Evolutionary conservation across 2,797 vertebrate genomes (phyloP).

Genomic region (Pangasius krempfi): DNA sequence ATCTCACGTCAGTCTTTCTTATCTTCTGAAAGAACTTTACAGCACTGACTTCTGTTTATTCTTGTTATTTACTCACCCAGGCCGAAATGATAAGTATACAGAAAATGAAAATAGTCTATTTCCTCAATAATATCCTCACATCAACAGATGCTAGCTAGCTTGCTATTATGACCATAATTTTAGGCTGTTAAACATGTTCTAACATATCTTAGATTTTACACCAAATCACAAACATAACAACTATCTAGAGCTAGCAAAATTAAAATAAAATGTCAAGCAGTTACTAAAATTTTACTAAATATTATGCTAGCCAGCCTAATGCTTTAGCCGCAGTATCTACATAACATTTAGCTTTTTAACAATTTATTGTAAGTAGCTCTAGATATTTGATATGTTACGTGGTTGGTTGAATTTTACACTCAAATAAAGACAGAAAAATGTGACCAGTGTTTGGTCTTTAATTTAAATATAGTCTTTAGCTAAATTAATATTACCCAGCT

Average conservation of each 20-base stretch:
- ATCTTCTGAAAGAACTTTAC: constrained; percentile 19
- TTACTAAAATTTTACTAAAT: background rate
- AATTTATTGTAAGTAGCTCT: background rate
- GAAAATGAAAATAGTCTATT: background rate
- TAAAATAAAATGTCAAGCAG: background rate
- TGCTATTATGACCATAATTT: background rate
- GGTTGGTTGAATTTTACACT: too few species aligned
- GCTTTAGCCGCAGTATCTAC: background rate
- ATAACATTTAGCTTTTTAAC: background rate
- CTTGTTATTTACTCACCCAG: background rate
- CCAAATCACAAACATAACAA: background rate
- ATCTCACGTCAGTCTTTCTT: background rate
- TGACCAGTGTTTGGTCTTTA: background rate
- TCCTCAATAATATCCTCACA: background rate
- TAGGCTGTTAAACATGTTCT: background rate
- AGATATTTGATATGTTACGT: background rate
- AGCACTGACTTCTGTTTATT: constrained; percentile 14
- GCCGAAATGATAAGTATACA: background rate
- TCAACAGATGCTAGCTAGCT: background rate
- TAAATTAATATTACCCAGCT: background rate
- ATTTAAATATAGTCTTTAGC: background rate
- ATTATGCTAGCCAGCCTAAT: background rate
- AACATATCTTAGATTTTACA: too few species aligned
- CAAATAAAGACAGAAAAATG: background rate
- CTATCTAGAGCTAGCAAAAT: background rate